A percentile compares a stretch with the other conserved stretches of the same genome.
phyloP scores from a whole-genome alignment of 2,113 vertebrate genomes.

The Colistium nudipinnis region DNA sequence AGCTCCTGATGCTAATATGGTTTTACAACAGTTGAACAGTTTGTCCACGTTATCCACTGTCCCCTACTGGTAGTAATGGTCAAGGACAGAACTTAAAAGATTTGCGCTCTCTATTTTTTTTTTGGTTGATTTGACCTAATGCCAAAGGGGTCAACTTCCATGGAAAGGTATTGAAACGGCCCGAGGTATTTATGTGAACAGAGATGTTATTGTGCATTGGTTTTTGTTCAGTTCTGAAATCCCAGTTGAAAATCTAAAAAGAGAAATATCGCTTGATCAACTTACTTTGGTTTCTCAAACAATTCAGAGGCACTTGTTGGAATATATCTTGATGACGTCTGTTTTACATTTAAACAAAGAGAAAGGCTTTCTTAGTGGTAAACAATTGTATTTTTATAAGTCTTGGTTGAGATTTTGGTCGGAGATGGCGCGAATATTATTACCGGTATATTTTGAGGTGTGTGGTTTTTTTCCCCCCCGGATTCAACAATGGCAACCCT shows the following conservation, averaged over 20 bases:
- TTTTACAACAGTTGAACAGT: background rate
- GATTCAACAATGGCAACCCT: background rate
- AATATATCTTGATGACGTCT: background rate
- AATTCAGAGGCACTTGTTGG: background rate
- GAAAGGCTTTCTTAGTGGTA: constrained; percentile 12
- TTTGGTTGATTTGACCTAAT: too few species aligned
- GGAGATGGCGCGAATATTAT: background rate
- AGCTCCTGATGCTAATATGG: background rate
- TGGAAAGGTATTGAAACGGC: background rate
- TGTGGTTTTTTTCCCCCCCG: background rate
- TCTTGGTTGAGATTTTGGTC: background rate
- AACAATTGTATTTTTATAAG: background rate
- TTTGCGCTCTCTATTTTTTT: too few species aligned
- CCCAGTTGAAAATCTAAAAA: background rate
- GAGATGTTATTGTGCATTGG: constrained; percentile 5
- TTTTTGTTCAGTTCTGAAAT: constrained; percentile 18
- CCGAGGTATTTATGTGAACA: constrained; percentile 1
- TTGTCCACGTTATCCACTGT: background rate
- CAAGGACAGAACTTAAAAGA: background rate
- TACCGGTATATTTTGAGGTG: background rate
- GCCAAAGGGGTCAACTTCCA: too few species aligned
- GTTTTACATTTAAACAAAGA: background rate
- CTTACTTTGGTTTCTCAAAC: background rate
- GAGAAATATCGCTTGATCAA: background rate
- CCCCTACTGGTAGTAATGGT: background rate